Percentiles rank a stretch among this genome's conserved stretches.
phyloP scores from a whole-genome alignment of 1,140 invertebrate species.

The Ptiloglossa arizonensis region DNA sequence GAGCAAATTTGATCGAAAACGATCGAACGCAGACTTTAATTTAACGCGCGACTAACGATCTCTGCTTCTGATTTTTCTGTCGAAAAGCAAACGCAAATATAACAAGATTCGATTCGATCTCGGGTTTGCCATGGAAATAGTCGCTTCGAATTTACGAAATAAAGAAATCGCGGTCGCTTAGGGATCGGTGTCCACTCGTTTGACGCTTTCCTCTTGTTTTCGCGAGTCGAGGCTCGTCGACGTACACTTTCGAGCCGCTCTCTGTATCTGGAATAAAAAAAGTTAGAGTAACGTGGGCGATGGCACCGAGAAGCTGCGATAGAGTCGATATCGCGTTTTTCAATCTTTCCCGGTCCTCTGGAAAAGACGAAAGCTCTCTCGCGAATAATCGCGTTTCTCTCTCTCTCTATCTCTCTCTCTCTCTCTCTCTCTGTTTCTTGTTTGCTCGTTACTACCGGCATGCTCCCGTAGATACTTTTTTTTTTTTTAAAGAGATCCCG shows the following conservation, averaged over 20 bases:
- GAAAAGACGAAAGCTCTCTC: constrained; percentile 14
- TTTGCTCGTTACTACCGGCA: constrained; percentile 80
- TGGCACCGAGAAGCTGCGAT: constrained; percentile 13
- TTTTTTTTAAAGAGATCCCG: constrained; percentile 73
- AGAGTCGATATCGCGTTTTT: constrained; percentile 19
- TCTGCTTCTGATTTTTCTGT: too few relatives aligned
- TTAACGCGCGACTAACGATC: too few relatives aligned
- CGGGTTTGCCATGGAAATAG: neutral
- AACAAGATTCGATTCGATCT: too few relatives aligned
- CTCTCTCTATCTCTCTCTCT: constrained; percentile 17
- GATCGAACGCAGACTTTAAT: too few relatives aligned
- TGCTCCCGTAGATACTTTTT: constrained; percentile 79
- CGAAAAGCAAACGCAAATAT: too few relatives aligned
- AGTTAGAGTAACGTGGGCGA: constrained; percentile 16
- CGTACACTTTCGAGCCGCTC: neutral
- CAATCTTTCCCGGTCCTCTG: constrained; percentile 35
- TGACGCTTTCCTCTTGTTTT: neutral
- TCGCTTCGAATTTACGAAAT: constrained; percentile 7
- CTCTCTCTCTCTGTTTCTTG: constrained; percentile 71
- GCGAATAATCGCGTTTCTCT: constrained; percentile 36
- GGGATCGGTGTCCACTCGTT: neutral
- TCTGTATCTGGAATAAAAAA: constrained; percentile 14
- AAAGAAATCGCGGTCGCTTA: neutral
- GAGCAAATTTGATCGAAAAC: too few relatives aligned
- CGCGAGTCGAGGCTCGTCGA: neutral